A percentile compares a stretch with the other conserved stretches of the same genome.
Conservation (phyloP, 2,888 invertebrate genomes). For the Parapristionchus giblindavisi region DNA sequence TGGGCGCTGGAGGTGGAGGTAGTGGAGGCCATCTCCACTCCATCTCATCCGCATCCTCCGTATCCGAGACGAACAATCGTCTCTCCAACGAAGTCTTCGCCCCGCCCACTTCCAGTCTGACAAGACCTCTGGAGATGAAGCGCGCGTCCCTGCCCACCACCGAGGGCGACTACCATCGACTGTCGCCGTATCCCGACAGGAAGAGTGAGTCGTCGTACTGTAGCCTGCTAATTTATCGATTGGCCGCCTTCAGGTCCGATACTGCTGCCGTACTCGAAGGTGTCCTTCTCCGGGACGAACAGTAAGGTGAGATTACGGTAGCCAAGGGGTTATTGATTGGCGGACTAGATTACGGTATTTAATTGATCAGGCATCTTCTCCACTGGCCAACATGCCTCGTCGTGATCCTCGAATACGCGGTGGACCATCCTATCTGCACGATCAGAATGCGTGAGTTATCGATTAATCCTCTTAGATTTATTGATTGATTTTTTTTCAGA, state of each 20-base stretch:
- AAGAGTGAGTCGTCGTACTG: not conserved
- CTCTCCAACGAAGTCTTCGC: not conserved
- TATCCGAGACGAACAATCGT: too few species aligned
- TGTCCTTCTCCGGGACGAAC: not conserved
- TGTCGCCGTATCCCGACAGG: not conserved
- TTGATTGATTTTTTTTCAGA: too few species aligned
- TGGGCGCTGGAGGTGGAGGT: too few species aligned
- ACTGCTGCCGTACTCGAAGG: not conserved
- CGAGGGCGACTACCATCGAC: conserved; percentile 18
- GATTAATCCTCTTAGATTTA: too few species aligned
- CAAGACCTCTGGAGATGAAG: conserved; percentile 18
- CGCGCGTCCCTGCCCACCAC: conserved; percentile 1
- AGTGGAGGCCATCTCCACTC: too few species aligned
- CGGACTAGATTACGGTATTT: not conserved
- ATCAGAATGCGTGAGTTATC: not conserved
- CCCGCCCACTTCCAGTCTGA: not conserved
- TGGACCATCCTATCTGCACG: conserved; percentile 10
- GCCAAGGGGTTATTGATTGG: too few species aligned
- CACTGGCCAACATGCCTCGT: conserved; percentile 26
- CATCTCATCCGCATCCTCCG: too few species aligned
- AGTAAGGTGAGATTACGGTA: not conserved
- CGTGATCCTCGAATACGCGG: conserved; percentile 31
- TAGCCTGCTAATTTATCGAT: not conserved
- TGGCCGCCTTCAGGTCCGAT: not conserved
- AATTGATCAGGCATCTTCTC: not conserved